Base-by-base conservation (phyloP, 92 coral and sea anemone genomes). In the Palythoa heliodiscus region DNA sequence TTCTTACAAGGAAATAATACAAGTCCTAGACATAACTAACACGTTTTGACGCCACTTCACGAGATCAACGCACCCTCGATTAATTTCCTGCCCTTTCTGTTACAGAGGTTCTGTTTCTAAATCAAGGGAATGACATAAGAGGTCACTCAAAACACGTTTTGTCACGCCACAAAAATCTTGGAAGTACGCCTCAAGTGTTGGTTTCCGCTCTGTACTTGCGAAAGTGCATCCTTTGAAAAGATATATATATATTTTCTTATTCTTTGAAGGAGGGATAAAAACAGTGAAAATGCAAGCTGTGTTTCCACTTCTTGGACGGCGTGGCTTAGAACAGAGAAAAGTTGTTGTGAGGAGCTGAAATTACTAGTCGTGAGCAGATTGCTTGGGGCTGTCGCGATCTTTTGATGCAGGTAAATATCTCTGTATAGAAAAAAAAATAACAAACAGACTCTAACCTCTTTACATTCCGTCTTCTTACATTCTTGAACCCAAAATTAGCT, bases 401-500 rank as follows among this genome's bases (percentile, higher is more conserved):
- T 67, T 66, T 80, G 84, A 25, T 47, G 74, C 73, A 80, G 84
- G 84, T 80, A 80, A 80, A 52, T 10, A 64, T 13, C 22, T 60
- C 35, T 67, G 16, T 52, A 64, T 80, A 11, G 74, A 64, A 63
- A 64, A n/a, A 74, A 66, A 66, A 80, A 29, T 47, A 20, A 25
- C 23, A 80, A 39, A 40, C 29, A 40, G 23, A 25, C 16, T 35
- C 11, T 6, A 22, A 29, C 7, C 13, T 12, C 15, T 25, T 25
- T 37, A 13, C 14, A 13, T 69, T 24, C 29, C 5, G 47, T 19
- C 15, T 58, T 4, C 20, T 58, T 58, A 13, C 16, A 58, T 20
- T 4, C 20, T 58, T 58, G 19, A 43, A 43, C 50, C 9, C 50
- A 43, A 43, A 43, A 43, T 43, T 43, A 43, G 4, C 9, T 43